Percentiles rank a stretch among this genome's conserved stretches.
Conservation (phyloP, 2,113 vertebrate genomes). For the Ageneiosus marmoratus region DNA sequence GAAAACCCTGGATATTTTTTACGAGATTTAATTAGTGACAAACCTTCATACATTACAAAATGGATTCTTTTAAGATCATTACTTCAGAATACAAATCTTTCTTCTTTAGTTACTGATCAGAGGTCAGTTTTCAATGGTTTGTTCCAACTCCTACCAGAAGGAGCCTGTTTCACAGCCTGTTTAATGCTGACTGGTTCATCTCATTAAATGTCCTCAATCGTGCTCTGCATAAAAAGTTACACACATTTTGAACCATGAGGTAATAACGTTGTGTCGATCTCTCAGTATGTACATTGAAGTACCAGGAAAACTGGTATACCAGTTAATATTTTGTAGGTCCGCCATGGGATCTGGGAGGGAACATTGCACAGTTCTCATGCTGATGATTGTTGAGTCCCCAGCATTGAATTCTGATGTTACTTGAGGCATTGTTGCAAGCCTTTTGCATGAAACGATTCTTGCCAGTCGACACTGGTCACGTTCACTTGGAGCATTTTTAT, state of each 20-base stretch:
- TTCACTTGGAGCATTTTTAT: too few species aligned
- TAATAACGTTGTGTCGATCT: neutral
- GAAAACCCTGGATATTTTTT: neutral
- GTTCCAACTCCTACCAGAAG: neutral
- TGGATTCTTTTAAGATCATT: neutral
- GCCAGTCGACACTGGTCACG: too few species aligned
- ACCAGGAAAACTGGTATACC: too few species aligned
- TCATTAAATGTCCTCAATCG: neutral
- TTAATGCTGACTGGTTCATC: neutral
- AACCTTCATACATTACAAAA: neutral
- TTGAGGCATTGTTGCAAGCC: too few species aligned
- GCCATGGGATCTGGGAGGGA: too few species aligned
- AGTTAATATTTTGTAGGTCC: too few species aligned
- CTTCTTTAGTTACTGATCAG: neutral
- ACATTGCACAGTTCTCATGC: too few species aligned
- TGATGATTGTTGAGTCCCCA: too few species aligned
- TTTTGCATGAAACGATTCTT: too few species aligned
- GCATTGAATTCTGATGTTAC: too few species aligned
- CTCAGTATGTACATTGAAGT: too few species aligned
- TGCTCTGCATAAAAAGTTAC: neutral
- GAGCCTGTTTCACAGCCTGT: neutral
- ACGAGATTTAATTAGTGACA: conserved; percentile 1
- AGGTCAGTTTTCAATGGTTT: neutral
- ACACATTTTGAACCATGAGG: neutral
- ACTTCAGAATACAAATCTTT: neutral